Evolutionary conservation across 2,888 invertebrate species (phyloP).

Genomic region (Aplocera efformata): DNA sequence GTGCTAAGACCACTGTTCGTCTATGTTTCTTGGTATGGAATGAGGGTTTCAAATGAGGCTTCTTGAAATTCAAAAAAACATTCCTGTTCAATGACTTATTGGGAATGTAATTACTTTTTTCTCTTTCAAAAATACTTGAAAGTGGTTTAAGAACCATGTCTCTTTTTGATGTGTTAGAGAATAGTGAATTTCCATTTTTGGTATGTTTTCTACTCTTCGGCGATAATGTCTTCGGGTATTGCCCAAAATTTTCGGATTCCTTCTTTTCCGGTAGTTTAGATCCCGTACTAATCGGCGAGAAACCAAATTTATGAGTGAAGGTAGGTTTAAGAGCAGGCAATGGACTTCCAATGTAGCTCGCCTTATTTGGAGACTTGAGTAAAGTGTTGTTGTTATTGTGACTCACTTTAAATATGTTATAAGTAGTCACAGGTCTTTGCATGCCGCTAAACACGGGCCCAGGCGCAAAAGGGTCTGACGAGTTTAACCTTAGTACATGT

Average conservation of each 20-base stretch:
- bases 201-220: constrained; percentile 59
- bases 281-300: constrained; percentile 59
- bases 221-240: constrained; percentile 50
- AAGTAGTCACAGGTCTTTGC: constrained; percentile 65
- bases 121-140: constrained; percentile 66
- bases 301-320: constrained; percentile 72
- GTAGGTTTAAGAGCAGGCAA: constrained; percentile 65
- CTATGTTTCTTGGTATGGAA: constrained; percentile 78
- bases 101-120: constrained; percentile 69
- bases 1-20: constrained; percentile 73
- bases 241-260: constrained; percentile 47
- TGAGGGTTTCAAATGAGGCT: constrained; percentile 63
- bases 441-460: constrained; percentile 76
- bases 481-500: constrained; percentile 55
- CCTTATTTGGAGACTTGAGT: constrained; percentile 62
- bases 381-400: constrained; percentile 70
- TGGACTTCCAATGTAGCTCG: constrained; percentile 48
- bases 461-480: constrained; percentile 73
- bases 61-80: constrained; percentile 72
- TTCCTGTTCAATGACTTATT: constrained; percentile 68
- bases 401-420: constrained; percentile 71
- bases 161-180: constrained; percentile 50
- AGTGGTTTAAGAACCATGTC: constrained; percentile 55
- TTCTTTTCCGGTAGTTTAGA: constrained; percentile 53
- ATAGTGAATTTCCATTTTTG: constrained; percentile 44